phyloP scores from a whole-genome alignment of 1,140 invertebrate genomes.

The Lordiphosa clarofinis region DNA sequence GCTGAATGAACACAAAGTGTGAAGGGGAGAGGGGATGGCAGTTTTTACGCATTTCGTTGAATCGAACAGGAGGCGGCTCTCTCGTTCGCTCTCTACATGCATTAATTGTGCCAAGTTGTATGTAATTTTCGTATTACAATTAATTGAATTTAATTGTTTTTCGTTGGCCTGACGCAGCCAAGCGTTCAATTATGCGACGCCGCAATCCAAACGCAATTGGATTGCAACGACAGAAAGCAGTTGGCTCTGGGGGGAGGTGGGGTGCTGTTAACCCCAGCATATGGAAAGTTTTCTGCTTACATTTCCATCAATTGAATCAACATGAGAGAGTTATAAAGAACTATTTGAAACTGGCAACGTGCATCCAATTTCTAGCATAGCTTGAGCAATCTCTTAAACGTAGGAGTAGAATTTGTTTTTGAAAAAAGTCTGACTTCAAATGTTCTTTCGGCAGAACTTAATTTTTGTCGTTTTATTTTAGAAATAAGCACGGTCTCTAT shows the following conservation, averaged over 20 bases:
- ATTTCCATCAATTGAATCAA: too few species aligned
- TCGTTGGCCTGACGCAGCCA: constrained; percentile 52
- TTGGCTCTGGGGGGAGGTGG: background rate
- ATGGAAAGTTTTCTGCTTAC: constrained; percentile 15
- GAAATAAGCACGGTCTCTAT: too few species aligned
- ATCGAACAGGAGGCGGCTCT: constrained; percentile 12
- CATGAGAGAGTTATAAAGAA: too few species aligned
- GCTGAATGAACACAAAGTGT: constrained; percentile 25
- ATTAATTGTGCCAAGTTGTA: constrained; percentile 37
- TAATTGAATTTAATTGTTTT: constrained; percentile 77
- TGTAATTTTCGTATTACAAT: constrained; percentile 53
- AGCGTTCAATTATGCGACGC: constrained; percentile 63
- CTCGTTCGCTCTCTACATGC: constrained; percentile 12
- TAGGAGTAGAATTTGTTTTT: too few species aligned
- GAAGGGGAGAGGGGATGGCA: constrained; percentile 21
- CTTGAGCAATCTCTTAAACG: too few species aligned
- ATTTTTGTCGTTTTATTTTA: too few species aligned
- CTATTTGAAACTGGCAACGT: too few species aligned
- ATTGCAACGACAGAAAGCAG: constrained; percentile 48
- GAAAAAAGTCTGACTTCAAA: too few species aligned
- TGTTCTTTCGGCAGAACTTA: too few species aligned
- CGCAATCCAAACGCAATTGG: constrained; percentile 61
- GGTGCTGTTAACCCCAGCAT: constrained; percentile 11
- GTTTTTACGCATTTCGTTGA: constrained; percentile 43
- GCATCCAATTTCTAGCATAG: too few species aligned